These are phyloP conservation scores for Meloidogyne hapla DNA, from an alignment of 1,140 invertebrate species.

Conservation along the genomic window DNA sequence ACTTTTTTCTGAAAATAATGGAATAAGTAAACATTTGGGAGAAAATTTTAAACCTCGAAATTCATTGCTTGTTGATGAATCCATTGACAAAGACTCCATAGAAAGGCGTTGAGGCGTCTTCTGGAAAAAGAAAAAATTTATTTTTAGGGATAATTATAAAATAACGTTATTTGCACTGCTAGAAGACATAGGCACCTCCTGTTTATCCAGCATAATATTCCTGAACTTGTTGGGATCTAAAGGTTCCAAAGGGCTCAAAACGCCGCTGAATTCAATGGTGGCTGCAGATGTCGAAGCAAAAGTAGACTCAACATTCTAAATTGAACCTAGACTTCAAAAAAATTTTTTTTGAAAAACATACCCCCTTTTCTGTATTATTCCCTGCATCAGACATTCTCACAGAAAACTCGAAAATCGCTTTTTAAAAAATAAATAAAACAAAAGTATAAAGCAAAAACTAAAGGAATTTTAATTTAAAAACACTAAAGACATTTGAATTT, in stretches of 20 bases:
- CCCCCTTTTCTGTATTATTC: too few relatives aligned
- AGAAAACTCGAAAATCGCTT: too few relatives aligned
- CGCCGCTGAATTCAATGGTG: neutral
- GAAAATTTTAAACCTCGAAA: neutral
- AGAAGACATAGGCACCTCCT: constrained; percentile 9
- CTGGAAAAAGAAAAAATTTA: neutral
- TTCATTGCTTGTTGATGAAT: neutral
- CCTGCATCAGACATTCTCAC: too few relatives aligned
- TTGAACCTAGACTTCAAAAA: too few relatives aligned
- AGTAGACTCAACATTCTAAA: constrained; percentile 6
- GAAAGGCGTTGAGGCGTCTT: neutral
- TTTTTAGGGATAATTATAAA: too few relatives aligned
- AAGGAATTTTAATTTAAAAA: too few relatives aligned
- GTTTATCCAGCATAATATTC: constrained; percentile 53
- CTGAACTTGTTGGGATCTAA: constrained; percentile 49
- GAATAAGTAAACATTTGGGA: neutral
- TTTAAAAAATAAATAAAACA: too few relatives aligned
- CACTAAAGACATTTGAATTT: too few relatives aligned
- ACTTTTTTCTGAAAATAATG: neutral
- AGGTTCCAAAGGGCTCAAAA: constrained; percentile 48
- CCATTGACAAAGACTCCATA: neutral
- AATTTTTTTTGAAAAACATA: too few relatives aligned
- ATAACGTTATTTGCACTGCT: too few relatives aligned
- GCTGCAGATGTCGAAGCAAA: constrained; percentile 5
- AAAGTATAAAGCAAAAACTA: too few relatives aligned